phyloP scores from a whole-genome alignment of 2,888 invertebrate species.

The Villa cingulata region DNA sequence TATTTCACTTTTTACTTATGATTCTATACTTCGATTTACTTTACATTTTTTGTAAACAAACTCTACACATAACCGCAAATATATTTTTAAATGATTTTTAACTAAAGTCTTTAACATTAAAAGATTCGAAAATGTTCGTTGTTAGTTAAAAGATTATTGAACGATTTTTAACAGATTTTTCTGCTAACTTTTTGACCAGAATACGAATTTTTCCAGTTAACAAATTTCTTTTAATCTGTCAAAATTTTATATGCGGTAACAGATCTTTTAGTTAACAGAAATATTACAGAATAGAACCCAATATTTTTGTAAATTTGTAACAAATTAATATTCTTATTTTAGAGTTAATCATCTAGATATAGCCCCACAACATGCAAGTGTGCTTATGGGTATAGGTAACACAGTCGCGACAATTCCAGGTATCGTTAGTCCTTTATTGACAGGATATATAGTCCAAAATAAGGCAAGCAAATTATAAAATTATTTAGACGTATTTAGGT shows the following conservation, averaged over 20 bases:
- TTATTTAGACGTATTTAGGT: slow-evolving; percentile 10
- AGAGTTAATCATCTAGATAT: slow-evolving; percentile 79
- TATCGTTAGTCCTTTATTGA: slow-evolving; percentile 73
- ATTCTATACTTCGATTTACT: too few species aligned
- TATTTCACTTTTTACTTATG: too few species aligned
- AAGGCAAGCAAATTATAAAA: slow-evolving; percentile 36
- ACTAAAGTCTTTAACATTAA: too few species aligned
- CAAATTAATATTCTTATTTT: slow-evolving; percentile 16
- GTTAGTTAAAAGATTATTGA: neutral
- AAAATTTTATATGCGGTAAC: too few species aligned
- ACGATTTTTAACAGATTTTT: too few species aligned
- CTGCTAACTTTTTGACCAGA: too few species aligned
- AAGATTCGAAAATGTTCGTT: too few species aligned
- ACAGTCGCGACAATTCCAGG: slow-evolving; percentile 85
- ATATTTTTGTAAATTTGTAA: neutral
- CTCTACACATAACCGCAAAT: too few species aligned
- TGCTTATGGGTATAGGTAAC: slow-evolving; percentile 84
- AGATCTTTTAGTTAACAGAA: neutral
- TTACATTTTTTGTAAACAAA: too few species aligned
- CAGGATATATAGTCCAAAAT: slow-evolving; percentile 61
- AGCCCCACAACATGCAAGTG: slow-evolving; percentile 81
- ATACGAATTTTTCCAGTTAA: too few species aligned
- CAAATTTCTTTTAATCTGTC: too few species aligned
- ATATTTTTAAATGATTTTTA: too few species aligned
- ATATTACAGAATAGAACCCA: neutral